Base-by-base conservation (phyloP, 2,113 vertebrate genomes). In the Conger conger region DNA sequence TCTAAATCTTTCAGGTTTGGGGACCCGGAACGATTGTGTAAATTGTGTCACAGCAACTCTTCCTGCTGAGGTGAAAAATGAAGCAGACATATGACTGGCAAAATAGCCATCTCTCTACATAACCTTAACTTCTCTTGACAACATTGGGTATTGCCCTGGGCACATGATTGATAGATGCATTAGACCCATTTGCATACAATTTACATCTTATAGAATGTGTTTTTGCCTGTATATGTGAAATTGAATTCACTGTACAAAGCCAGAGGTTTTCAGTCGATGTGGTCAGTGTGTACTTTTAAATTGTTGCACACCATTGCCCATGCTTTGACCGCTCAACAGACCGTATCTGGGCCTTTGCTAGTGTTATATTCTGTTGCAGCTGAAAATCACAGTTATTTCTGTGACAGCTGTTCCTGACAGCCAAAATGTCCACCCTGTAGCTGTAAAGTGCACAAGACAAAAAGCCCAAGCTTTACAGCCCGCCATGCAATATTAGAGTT, bases 1-100 rank as follows among this genome's bases (percentile, higher is more conserved):
- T 80, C 30, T 87, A 83, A 83, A 83, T 68, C n/a, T 45, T 80
- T 77, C 76, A 63, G 80, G 80, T 54, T 83, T 68, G 86, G 76
- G 53, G 85, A 68, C 79, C 81, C 86, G 23, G 86, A 82, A 63
- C 33, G 36, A 82, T n/a, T 38, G 37, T 11, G 54, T 38, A 57
- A 86, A 79, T 73, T 78, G 83, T 73, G 63, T 81, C 76, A 40
- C 53, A 11, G 60, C 7, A 53, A 36, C 68, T 30, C 27, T 33
- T 73, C 23, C 37, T 78, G 16, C 76, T 78, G 35, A 18, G 33
- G 76, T 20, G 76, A 18, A 23, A 20, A 78, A 78, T 37, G 16
- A 78, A 78, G 20, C 76, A 7, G 76, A 78, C 37, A 20, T 78
- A 78, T 20, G 30, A 63, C 57, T 63, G 57, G 27, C 68, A 73